Evolutionary conservation across 1,140 invertebrate species (phyloP).

Genomic region (Platorchestia sp.): DNA sequence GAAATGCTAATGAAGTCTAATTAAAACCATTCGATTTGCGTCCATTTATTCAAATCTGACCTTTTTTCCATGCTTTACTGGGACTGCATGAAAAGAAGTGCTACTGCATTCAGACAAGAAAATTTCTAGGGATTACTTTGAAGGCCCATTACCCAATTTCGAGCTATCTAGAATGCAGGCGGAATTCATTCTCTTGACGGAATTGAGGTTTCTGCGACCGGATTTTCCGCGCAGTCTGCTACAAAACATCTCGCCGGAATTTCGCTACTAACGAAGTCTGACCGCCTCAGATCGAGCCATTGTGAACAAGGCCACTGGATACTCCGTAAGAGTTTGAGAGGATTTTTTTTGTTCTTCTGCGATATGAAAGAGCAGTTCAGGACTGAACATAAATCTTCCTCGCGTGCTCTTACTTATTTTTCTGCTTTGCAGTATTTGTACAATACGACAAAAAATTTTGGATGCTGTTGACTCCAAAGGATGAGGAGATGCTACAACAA

Average conservation of each 20-base stretch:
- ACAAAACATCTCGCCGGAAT: not conserved
- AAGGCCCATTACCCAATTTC: not conserved
- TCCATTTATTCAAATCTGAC: not conserved
- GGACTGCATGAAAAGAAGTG: not conserved
- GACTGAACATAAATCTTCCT: not conserved
- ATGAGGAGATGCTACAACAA: not conserved
- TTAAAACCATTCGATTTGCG: too few species aligned
- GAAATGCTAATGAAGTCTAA: too few species aligned
- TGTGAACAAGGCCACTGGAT: not conserved
- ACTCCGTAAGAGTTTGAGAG: not conserved
- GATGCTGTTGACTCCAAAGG: not conserved
- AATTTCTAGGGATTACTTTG: not conserved
- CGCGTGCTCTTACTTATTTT: not conserved
- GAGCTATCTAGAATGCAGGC: not conserved
- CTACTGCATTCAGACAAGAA: not conserved
- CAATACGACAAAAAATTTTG: not conserved
- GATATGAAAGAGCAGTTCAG: not conserved
- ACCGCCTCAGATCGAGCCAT: not conserved
- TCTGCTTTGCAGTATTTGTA: not conserved
- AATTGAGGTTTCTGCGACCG: too few species aligned
- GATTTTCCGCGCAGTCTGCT: not conserved
- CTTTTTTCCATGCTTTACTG: not conserved
- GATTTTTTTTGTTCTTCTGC: not conserved
- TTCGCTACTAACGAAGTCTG: not conserved
- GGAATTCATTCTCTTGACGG: not conserved